Base-by-base conservation (phyloP, 92 coral and sea anemone species). In the Umimayanthus chanpuru region DNA sequence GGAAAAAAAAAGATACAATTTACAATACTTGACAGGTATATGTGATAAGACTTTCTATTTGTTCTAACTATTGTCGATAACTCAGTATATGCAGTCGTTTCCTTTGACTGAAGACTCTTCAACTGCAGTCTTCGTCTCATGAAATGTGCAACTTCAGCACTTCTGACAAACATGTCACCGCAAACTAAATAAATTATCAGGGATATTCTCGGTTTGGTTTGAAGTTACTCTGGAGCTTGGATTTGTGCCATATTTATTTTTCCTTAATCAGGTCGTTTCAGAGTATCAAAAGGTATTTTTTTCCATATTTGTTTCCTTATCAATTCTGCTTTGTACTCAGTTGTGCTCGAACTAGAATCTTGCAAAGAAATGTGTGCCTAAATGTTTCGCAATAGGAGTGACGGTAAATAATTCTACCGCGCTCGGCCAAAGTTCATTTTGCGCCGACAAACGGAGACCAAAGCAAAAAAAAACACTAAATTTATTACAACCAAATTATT, bases 131-230 rank as follows among this genome's bases (percentile, higher is more conserved):
- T 15, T 56, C 15, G 64, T 56, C 64, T 56, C 68, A 61, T 21
- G 20, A 61, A 78, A 78, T 28, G 82, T 28, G 82, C 82, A 78
- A 50, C 25, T 78, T 14, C 61, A 43, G 21, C 82, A 43, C 4
- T 44, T 78, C 82, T 43, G 66, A 78, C 82, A 78, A 78, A 53
- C 21, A 47, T 6, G 12, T 1, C 21, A 50, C 82, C 82, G 65
- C 82, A 43, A 78, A 9, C 39, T 78, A 50, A 78, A 78, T 78
- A 78, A 49, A 78, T 43, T 50, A 61, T 61, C 25, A 9, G 44
- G 50, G 79, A 20, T 14, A 6, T 75, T 75, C 79, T n/a, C 23
- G n/a, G 79, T 6, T 75, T 5, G 79, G 47, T 75, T 75, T 75
- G 26, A 40, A 36, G 49, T 75, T 18, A 75, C 39, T 18, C 25